These are phyloP conservation scores for Ephialtes manifestator DNA, from an alignment of 2,888 invertebrate species.

Conservation along the genomic window DNA sequence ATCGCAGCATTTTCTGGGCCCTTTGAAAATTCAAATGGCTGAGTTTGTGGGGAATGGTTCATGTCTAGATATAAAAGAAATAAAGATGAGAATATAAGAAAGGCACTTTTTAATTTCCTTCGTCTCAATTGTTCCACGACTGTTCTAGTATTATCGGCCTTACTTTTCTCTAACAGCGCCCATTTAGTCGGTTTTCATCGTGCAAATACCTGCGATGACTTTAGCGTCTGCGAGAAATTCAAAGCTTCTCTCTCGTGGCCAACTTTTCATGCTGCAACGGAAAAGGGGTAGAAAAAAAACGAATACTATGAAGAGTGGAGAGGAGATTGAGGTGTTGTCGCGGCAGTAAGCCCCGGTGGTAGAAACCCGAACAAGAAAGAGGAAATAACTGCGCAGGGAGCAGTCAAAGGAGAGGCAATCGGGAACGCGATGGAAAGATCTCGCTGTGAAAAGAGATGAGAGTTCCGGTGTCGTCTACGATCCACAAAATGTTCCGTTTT, in stretches of 20 bases:
- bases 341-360: slow-evolving; percentile 31
- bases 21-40: too few species aligned
- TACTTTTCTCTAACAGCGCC: slow-evolving; percentile 1
- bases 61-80: not conserved
- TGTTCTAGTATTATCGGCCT: slow-evolving; percentile 11
- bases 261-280: slow-evolving; percentile 33
- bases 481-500: slow-evolving; percentile 12
- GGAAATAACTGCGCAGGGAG: slow-evolving; percentile 52
- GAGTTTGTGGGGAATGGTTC: not conserved
- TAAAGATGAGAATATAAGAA: slow-evolving; percentile 7
- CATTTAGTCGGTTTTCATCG: slow-evolving; percentile 3
- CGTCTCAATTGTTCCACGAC: slow-evolving; percentile 40
- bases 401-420: slow-evolving; percentile 63
- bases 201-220: slow-evolving; percentile 36
- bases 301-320: slow-evolving; percentile 7
- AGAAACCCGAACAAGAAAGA: slow-evolving; percentile 38
- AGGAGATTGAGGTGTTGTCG: slow-evolving; percentile 48
- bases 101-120: slow-evolving; percentile 64
- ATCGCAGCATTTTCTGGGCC: too few species aligned
- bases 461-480: slow-evolving; percentile 60
- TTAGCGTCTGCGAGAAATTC: slow-evolving; percentile 51
- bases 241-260: slow-evolving; percentile 48
- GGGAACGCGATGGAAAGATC: slow-evolving; percentile 50
- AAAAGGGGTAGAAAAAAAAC: not conserved
- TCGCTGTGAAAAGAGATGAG: slow-evolving; percentile 46